Conservation (phyloP, 2,888 invertebrate genomes). For the Cylloceria caligata region DNA sequence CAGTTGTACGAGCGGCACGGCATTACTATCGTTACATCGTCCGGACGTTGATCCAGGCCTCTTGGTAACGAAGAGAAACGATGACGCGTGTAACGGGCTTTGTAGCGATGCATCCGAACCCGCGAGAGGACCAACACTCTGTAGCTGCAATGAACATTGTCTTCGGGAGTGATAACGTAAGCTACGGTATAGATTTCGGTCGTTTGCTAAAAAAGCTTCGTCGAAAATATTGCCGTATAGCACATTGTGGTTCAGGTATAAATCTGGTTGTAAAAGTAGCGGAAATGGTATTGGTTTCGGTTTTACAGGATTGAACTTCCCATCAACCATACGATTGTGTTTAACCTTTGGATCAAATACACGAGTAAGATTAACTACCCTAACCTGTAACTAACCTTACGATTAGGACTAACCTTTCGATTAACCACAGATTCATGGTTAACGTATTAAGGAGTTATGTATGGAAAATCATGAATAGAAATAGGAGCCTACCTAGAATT, state of each 20-base stretch:
- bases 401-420: no score
- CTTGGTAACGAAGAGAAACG: constrained; percentile 71
- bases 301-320: not conserved
- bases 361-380: no score
- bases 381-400: no score
- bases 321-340: not conserved
- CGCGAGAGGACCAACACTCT: constrained; percentile 24
- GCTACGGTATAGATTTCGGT: not conserved
- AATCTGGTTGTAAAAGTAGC: not conserved
- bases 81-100: constrained; percentile 62
- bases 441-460: no score
- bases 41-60: constrained; percentile 66
- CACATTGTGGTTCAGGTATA: not conserved
- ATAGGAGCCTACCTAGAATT: no score
- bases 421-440: no score
- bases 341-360: not conserved
- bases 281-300: not conserved
- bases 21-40: constrained; percentile 55
- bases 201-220: not conserved
- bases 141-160: constrained; percentile 1
- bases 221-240: not conserved
- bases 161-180: constrained; percentile 20
- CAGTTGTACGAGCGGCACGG: constrained; percentile 24
- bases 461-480: no score
- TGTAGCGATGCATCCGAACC: constrained; percentile 59